Percentiles rank a stretch among this genome's conserved stretches.
phyloP scores from a whole-genome alignment of 2,888 invertebrate genomes.

The Peribatodes rhomboidaria region DNA sequence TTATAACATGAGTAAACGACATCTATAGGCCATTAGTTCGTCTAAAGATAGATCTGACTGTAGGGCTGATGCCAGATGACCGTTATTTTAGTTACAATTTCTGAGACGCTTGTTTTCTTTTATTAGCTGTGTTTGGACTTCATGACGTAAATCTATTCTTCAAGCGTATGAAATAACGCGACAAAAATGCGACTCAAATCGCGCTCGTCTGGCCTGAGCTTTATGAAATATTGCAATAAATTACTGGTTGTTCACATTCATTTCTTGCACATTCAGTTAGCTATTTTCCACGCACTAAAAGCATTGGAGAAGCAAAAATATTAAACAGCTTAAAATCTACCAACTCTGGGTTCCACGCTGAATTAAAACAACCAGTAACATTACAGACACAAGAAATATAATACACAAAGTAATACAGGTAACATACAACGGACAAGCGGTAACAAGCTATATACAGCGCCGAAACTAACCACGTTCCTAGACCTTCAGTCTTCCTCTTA shows the following conservation, averaged over 20 bases:
- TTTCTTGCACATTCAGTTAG: background rate
- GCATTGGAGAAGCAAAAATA: conserved; percentile 18
- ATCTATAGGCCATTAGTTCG: conserved; percentile 27
- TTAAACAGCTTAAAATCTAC: conserved; percentile 19
- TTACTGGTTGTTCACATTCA: conserved; percentile 28
- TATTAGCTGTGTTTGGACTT: background rate
- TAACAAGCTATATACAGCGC: conserved; percentile 72
- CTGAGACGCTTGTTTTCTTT: background rate
- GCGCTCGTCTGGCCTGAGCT: conserved; percentile 2
- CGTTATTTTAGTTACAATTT: conserved; percentile 2
- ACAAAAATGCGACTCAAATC: conserved; percentile 1
- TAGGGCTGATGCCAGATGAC: background rate
- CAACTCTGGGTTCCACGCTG: conserved; percentile 9
- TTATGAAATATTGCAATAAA: conserved; percentile 13
- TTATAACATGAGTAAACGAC: conserved; percentile 14
- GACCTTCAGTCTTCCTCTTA: conserved; percentile 76
- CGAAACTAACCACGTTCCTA: conserved; percentile 27
- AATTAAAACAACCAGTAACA: conserved; percentile 40
- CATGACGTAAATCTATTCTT: background rate
- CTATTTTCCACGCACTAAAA: conserved; percentile 5
- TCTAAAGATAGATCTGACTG: conserved; percentile 10
- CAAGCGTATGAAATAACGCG: background rate
- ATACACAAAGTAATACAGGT: conserved; percentile 49
- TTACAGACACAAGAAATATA: conserved; percentile 38
- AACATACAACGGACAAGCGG: conserved; percentile 45